A percentile compares a stretch with the other conserved stretches of the same genome.
Conservation (phyloP, 2,113 vertebrate species). For the Dascyllus trimaculatus region DNA sequence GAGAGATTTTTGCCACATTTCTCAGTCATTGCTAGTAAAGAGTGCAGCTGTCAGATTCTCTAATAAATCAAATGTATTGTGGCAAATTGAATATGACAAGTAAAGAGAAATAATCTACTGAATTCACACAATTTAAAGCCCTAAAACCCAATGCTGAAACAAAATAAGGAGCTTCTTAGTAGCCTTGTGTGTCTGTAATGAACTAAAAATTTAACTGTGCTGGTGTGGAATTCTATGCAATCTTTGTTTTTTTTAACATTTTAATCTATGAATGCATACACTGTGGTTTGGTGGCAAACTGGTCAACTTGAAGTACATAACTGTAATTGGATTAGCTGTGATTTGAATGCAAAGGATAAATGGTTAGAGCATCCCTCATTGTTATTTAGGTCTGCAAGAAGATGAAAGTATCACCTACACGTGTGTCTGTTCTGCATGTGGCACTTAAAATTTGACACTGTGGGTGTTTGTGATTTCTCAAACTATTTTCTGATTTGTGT, state of each 20-base stretch:
- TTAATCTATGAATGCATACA: conserved; percentile 1
- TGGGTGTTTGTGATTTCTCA: conserved; percentile 16
- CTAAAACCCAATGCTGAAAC: conserved; percentile 15
- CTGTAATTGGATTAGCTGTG: not conserved
- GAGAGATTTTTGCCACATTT: conserved; percentile 30
- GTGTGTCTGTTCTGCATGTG: too few species aligned
- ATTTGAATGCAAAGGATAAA: not conserved
- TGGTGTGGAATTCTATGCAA: too few species aligned
- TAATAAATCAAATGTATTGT: conserved; percentile 5
- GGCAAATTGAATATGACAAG: conserved; percentile 18
- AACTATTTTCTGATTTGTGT: conserved; percentile 58
- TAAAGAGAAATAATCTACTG: conserved; percentile 29
- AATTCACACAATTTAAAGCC: conserved; percentile 23
- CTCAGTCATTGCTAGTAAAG: not conserved
- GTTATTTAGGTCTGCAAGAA: not conserved
- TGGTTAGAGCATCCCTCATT: not conserved
- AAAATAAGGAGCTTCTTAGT: conserved; percentile 7
- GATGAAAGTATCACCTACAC: not conserved
- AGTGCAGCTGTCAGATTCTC: conserved; percentile 2
- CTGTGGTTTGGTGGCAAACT: not conserved
- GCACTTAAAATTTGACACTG: not conserved
- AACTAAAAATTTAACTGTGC: not conserved
- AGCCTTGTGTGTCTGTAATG: conserved; percentile 7
- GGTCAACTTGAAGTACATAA: not conserved
- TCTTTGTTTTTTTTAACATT: not conserved